These are phyloP conservation scores for Oscheius onirici DNA, from an alignment of 2,888 invertebrate species.

Conservation along the genomic window DNA sequence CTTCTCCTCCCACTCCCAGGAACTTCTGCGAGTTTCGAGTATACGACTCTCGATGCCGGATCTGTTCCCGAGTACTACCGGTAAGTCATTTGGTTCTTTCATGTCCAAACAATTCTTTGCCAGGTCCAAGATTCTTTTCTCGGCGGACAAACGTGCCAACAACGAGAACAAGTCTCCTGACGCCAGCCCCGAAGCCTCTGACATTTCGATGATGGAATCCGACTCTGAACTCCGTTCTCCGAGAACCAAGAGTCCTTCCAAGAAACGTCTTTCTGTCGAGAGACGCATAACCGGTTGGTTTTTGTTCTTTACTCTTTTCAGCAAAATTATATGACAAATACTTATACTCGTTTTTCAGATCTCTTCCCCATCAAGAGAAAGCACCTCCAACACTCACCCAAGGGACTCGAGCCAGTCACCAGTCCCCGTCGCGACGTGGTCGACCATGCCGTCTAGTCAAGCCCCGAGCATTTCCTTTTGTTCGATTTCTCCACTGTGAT, in stretches of 20 bases:
- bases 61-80: constrained; percentile 32
- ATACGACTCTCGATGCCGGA: not conserved
- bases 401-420: constrained; percentile 4
- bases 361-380: constrained; percentile 7
- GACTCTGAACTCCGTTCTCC: not conserved
- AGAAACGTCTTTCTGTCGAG: constrained; percentile 3
- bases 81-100: not conserved
- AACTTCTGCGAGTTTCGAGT: constrained; percentile 21
- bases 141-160: not conserved
- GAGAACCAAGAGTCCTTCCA: not conserved
- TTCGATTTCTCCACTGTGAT: constrained; percentile 20
- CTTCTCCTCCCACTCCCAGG: constrained; percentile 17
- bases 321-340: not conserved
- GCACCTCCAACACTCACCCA: constrained; percentile 3
- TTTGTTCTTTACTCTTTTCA: no score
- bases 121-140: constrained; percentile 4
- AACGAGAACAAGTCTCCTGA: constrained; percentile 16
- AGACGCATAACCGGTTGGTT: constrained; percentile 24
- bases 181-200: not conserved
- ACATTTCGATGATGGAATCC: not conserved
- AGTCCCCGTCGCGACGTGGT: not conserved
- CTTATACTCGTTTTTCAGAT: constrained; percentile 12
- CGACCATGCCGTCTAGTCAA: not conserved
- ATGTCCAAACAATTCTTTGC: not conserved
- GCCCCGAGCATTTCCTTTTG: not conserved